Conservation (phyloP, 2,888 invertebrate genomes). For the Rhagium mordax region DNA sequence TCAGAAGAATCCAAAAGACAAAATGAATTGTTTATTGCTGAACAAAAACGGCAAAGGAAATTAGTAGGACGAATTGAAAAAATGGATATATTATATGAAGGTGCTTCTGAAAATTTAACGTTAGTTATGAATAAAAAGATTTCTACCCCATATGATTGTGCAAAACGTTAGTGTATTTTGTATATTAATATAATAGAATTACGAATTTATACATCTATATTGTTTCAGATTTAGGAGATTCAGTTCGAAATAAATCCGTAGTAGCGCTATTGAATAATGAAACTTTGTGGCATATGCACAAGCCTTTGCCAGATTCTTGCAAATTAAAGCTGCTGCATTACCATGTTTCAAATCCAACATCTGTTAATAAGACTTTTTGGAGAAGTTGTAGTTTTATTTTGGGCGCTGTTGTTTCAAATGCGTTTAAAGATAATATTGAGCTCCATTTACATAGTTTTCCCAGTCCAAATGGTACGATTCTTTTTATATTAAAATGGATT, state of each 20-base stretch:
- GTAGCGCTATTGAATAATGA: constrained; percentile 86
- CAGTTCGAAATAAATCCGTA: constrained; percentile 80
- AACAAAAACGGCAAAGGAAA: constrained; percentile 82
- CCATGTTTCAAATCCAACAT: constrained; percentile 74
- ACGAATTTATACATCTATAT: not conserved
- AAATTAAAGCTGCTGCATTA: constrained; percentile 77
- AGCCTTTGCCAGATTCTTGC: constrained; percentile 81
- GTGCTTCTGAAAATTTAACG: constrained; percentile 81
- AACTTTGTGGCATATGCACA: constrained; percentile 93
- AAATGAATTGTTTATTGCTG: constrained; percentile 83
- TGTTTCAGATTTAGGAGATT: constrained; percentile 82
- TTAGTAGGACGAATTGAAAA: constrained; percentile 91
- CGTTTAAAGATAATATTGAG: constrained; percentile 85
- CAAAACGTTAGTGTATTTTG: constrained; percentile 79
- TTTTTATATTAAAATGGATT: too few species aligned
- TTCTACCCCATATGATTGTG: constrained; percentile 95
- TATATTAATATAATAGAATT: not conserved
- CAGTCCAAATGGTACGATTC: constrained; percentile 80
- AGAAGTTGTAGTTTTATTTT: constrained; percentile 91
- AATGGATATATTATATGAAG: constrained; percentile 87
- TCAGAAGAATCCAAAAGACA: constrained; percentile 67
- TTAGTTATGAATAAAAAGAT: constrained; percentile 92
- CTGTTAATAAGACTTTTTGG: constrained; percentile 91
- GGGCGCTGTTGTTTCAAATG: constrained; percentile 83
- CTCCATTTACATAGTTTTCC: constrained; percentile 93